phyloP scores from a whole-genome alignment of 2,113 vertebrate species.

The Bufo bufo region DNA sequence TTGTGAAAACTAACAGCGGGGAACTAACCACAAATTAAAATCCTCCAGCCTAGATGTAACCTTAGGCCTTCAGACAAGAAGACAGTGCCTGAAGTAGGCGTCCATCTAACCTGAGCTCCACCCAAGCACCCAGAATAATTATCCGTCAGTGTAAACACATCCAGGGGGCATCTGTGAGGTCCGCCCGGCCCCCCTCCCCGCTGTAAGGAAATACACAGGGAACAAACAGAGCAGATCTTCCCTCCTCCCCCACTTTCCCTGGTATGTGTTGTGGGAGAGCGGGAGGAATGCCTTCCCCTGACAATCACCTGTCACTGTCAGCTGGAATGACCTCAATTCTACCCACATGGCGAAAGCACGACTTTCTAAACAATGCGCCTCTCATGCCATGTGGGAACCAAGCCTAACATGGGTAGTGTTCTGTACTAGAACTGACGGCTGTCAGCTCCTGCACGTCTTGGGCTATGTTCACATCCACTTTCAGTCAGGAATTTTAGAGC shows the following conservation, averaged over 20 bases:
- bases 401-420: not conserved
- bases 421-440: not conserved
- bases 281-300: conserved; percentile 8
- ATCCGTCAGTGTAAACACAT: not conserved
- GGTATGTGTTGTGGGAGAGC: not conserved
- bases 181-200: not conserved
- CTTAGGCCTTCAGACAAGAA: not conserved
- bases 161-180: not conserved
- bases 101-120: not conserved
- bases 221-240: not conserved
- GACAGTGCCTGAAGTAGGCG: too few species aligned
- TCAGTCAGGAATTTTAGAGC: not conserved
- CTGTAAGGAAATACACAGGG: not conserved
- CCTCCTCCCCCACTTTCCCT: conserved; percentile 29
- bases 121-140: not conserved
- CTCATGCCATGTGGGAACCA: conserved; percentile 2
- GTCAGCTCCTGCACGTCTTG: not conserved
- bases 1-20: not conserved
- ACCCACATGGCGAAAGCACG: conserved; percentile 5
- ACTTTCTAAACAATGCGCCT: not conserved
- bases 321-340: conserved; percentile 35
- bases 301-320: conserved; percentile 45
- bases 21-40: not conserved
- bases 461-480: not conserved
- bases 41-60: not conserved